Percentiles rank a stretch among this genome's conserved stretches.
Evolutionary conservation across 2,888 invertebrate species (phyloP).

Genomic region (Chromoteleia sp.): DNA sequence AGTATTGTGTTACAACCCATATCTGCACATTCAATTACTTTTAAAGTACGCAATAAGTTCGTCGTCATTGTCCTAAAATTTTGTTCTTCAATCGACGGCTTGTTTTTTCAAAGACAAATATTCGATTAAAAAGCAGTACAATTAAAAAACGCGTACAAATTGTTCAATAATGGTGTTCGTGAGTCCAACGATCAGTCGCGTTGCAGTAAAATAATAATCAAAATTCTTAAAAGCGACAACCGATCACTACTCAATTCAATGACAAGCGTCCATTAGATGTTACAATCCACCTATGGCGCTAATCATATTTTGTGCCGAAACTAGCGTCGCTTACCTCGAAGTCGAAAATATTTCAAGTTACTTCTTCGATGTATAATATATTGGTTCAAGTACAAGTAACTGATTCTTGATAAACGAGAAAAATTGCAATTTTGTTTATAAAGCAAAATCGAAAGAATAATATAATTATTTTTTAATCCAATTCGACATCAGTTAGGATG

Average conservation of each 20-base stretch:
- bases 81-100: constrained; percentile 34
- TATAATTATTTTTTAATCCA: neutral
- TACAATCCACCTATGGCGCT: neutral
- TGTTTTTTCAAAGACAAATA: constrained; percentile 7
- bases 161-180: neutral
- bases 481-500: neutral
- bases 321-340: constrained; percentile 6
- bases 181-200: neutral
- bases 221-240: constrained; percentile 7
- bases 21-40: constrained; percentile 48
- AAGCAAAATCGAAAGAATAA: too few relatives aligned
- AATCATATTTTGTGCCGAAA: constrained; percentile 1
- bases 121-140: constrained; percentile 19
- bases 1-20: constrained; percentile 35
- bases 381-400: constrained; percentile 7
- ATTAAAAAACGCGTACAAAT: constrained; percentile 1
- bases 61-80: constrained; percentile 7
- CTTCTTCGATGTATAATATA: constrained; percentile 29
- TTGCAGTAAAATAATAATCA: neutral
- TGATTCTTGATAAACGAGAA: constrained; percentile 13
- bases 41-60: constrained; percentile 23
- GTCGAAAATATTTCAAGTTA: constrained; percentile 29
- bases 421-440: neutral
- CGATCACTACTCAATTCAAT: constrained; percentile 20
- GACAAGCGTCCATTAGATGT: constrained; percentile 30